Conservation (phyloP, 2,888 invertebrate species). For the Rhodophaea formosa region DNA sequence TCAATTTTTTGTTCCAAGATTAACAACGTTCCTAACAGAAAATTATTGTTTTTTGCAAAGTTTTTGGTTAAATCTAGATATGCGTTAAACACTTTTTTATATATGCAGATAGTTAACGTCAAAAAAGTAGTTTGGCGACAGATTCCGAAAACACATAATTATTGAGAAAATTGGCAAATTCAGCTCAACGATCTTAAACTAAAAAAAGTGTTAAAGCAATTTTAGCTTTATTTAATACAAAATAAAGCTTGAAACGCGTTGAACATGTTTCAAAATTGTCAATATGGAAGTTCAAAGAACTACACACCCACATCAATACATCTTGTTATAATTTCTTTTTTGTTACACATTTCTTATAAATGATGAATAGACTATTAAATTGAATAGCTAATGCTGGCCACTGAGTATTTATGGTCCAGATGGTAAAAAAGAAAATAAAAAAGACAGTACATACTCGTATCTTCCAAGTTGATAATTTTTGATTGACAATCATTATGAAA, state of each 20-base stretch:
- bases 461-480: slow-evolving; percentile 11
- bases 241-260: slow-evolving; percentile 19
- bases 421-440: slow-evolving; percentile 18
- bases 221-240: neutral
- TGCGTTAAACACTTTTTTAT: neutral
- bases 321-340: slow-evolving; percentile 50
- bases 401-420: slow-evolving; percentile 25
- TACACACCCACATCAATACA: slow-evolving; percentile 54
- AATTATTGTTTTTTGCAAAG: neutral
- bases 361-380: slow-evolving; percentile 63
- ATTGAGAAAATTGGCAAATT: slow-evolving; percentile 1
- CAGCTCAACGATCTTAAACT: neutral
- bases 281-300: slow-evolving; percentile 55
- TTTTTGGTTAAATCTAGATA: neutral
- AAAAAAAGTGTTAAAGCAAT: neutral
- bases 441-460: neutral
- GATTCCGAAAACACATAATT: neutral
- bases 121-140: neutral
- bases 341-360: slow-evolving; percentile 57
- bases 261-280: slow-evolving; percentile 29
- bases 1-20: too few relatives aligned
- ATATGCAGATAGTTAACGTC: neutral
- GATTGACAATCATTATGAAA: slow-evolving; percentile 12
- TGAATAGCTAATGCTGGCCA: slow-evolving; percentile 44
- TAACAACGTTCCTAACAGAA: too few relatives aligned